Conservation (phyloP, 1,140 invertebrate genomes). For the Radopholus similis region DNA sequence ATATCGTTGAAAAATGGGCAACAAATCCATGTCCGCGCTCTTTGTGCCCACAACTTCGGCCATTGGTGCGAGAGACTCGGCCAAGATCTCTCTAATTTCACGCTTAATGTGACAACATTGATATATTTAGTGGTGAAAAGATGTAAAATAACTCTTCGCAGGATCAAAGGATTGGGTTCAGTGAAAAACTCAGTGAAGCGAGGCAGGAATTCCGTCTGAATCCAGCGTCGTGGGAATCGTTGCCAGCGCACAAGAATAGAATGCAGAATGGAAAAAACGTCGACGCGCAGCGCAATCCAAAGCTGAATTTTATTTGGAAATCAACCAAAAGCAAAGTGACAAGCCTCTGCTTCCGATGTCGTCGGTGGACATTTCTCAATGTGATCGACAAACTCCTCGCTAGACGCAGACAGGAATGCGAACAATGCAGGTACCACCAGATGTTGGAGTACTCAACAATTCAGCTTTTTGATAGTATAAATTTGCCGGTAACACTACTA, state of each 20-base stretch:
- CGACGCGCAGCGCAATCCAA: not conserved
- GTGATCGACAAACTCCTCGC: not conserved
- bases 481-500: not conserved
- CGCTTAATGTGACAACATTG: not conserved
- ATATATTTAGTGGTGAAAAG: not conserved
- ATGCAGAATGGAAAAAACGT: not conserved
- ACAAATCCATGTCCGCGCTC: conserved; percentile 16
- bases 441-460: not conserved
- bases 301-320: not conserved
- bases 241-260: not conserved
- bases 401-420: not conserved
- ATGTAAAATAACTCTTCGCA: not conserved
- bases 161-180: not conserved
- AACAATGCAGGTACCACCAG: not conserved
- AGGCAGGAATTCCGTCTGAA: conserved; percentile 1
- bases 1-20: conserved; percentile 24
- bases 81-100: conserved; percentile 7
- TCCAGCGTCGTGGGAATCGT: not conserved
- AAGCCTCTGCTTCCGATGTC: not conserved
- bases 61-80: not conserved
- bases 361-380: no score
- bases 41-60: conserved; percentile 18
- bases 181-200: not conserved
- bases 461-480: not conserved
- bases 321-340: not conserved